Base-by-base conservation (phyloP, 2,888 invertebrate species). In the Acronicta leporina region DNA sequence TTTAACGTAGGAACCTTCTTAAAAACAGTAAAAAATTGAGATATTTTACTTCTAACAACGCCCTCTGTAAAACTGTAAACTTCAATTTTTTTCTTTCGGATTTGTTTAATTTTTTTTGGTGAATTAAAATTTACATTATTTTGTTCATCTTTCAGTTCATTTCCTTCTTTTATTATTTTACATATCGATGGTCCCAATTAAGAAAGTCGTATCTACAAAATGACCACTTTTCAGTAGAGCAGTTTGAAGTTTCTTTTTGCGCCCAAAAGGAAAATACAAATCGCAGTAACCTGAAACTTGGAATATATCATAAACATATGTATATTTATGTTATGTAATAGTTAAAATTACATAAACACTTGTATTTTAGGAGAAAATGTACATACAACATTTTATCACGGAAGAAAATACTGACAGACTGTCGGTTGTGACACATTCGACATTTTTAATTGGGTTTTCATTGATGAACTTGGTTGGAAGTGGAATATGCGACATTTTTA, bases 141-240 rank as follows among this genome's bases (percentile, higher is more conserved):
- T n/a, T n/a, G n/a, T n/a, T n/a, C n/a, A n/a, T n/a, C n/a, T n/a
- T n/a, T n/a, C n/a, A n/a, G n/a, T n/a, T n/a, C n/a, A n/a, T n/a
- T n/a, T n/a, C n/a, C n/a, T n/a, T n/a, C n/a, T n/a, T n/a, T n/a
- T n/a, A n/a, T n/a, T n/a, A n/a, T n/a, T n/a, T n/a, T 25, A 5
- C 5, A 42, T 30, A 14, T 46, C 46, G 46, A 46, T 46, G 46
- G 46, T 46, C 46, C 27, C 46, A 14, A 46, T 46, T 33, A 46
- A 46, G 14, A 46, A 46, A n/a, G 46, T 46, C 27, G 14, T n/a
- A 14, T 46, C 46, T 46, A 4, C 46, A 46, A 46, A 46, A 46
- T 14, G 46, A 46, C 14, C n/a, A 46, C 46, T 46, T n/a, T 46
- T 46, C 46, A 46, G 46, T 46, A 46, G 46, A 46, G 46, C 46